Evolutionary conservation across 2,888 invertebrate species (phyloP), one percentile per base, ranked within the genome.

Genomic region (Anorthoa munda): DNA sequence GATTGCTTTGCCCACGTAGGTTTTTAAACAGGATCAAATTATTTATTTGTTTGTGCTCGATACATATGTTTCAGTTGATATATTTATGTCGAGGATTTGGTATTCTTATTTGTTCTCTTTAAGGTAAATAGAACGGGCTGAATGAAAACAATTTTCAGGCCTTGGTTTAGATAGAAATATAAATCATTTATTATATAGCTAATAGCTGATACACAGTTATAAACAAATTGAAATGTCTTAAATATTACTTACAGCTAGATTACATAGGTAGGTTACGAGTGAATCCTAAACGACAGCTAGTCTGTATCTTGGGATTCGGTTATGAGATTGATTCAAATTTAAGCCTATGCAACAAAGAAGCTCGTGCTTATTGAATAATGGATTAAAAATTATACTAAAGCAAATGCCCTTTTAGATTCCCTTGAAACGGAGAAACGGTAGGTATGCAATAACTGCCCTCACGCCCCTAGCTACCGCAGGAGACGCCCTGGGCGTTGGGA

Each of bases 11-110:
- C 50, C 26, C 50, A 50, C 31, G 51, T 68, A 46, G 23, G 26
- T 65, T 60, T 58, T 68, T 31, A 65, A 63, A 77, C 31, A 31
- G 23, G 48, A 69, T 63, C n/a, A 50, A 53, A 66, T 66, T 17
- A 76, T 82, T 66, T 63, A 67, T 64, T 72, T 71, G 71, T 66
- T 76, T 82, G 72, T 56, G 45, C 39, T 23, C 15, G 51, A 65
- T 70, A 66, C 70, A 65, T 15, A 82, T 63, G 55, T 66, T 75
- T 31, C 48, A 61, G 21, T 53, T 65, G 39, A 81, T 65, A 61
- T 56, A 63, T 65, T 65, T 56, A 63, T 48, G 18, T 15, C 9
- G 15, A 31, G 23, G 46, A 60, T 60, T 68, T 61, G 26, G 31
- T 75, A 59, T 75, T 50, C 48, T n/a, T 74, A 31, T 75, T 75